Evolutionary conservation across 2,888 invertebrate genomes (phyloP).

Genomic region (Cephus runcator): DNA sequence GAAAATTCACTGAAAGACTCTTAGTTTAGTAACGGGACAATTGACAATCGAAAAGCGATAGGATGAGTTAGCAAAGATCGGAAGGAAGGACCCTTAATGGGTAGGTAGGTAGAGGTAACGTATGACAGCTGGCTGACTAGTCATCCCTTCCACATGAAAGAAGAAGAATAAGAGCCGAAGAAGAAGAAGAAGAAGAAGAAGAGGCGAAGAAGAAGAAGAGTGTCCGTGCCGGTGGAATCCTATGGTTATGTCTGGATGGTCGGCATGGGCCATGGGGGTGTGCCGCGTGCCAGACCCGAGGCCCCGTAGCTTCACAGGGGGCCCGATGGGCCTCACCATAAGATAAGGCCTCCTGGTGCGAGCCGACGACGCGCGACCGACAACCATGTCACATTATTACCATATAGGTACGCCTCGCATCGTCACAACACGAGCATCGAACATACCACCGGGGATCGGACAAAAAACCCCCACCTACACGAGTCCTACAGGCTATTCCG

Average conservation of each 20-base stretch:
- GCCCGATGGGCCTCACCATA: slow-evolving; percentile 52
- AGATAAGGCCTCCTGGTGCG: slow-evolving; percentile 62
- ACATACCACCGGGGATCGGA: slow-evolving; percentile 27
- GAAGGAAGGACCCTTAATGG: not conserved
- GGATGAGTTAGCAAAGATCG: not conserved
- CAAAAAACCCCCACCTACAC: slow-evolving; percentile 34
- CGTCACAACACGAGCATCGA: slow-evolving; percentile 56
- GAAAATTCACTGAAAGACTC: not conserved
- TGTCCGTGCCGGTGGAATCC: slow-evolving; percentile 6
- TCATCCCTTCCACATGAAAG: slow-evolving; percentile 24
- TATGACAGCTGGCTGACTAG: slow-evolving; percentile 20
- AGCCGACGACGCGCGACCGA: slow-evolving; percentile 64
- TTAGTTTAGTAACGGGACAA: not conserved
- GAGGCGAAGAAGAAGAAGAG: slow-evolving; percentile 23
- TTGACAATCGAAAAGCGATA: not conserved
- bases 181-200: slow-evolving; percentile 32
- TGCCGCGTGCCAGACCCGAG: slow-evolving; percentile 61
- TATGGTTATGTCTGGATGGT: slow-evolving; percentile 1
- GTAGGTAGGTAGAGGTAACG: not conserved
- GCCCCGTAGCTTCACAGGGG: slow-evolving; percentile 60
- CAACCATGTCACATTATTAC: slow-evolving; percentile 64
- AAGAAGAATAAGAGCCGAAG: slow-evolving; percentile 34
- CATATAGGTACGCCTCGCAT: slow-evolving; percentile 60
- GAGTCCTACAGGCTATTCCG: slow-evolving; percentile 29
- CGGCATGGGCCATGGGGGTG: slow-evolving; percentile 47